Conservation (phyloP, 2,113 vertebrate genomes). For the Recurvirostra avosetta region DNA sequence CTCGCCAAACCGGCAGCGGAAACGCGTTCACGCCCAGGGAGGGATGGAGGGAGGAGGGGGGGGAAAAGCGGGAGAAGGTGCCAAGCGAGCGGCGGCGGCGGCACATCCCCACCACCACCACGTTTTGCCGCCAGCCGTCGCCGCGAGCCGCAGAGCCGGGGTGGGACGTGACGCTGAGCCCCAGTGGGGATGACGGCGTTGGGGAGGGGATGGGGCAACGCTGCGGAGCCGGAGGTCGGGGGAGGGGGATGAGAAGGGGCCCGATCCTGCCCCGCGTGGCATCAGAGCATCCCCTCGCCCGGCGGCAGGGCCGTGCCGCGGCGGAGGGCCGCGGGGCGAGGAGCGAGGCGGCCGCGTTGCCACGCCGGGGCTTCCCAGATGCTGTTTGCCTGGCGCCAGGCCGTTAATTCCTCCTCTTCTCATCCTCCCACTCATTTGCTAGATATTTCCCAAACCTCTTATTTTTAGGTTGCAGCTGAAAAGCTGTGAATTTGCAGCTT, state of each 20-base stretch:
- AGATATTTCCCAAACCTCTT: slow-evolving; percentile 61
- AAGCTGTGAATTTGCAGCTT: slow-evolving; percentile 40
- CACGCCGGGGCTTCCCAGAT: slow-evolving; percentile 23
- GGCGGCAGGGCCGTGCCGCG: fast-evolving
- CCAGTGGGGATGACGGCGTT: neutral
- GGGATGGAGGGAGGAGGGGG: no score
- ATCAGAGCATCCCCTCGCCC: neutral
- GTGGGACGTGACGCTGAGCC: neutral
- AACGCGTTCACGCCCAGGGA: neutral
- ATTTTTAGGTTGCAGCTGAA: slow-evolving; percentile 64
- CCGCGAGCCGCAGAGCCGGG: fast-evolving
- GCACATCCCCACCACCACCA: neutral
- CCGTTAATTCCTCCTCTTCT: slow-evolving; percentile 41
- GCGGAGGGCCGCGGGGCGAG: neutral
- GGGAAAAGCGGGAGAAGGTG: neutral
- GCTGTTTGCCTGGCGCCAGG: slow-evolving; percentile 23
- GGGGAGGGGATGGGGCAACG: neutral
- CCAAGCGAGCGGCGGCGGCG: neutral
- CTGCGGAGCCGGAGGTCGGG: fast-evolving
- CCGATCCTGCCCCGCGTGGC: fast-evolving
- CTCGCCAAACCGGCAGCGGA: neutral
- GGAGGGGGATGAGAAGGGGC: no score
- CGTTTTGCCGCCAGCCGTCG: neutral
- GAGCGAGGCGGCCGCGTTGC: neutral
- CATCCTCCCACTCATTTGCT: slow-evolving; percentile 59